These are phyloP conservation scores for Netelia inedita DNA, from an alignment of 2,888 invertebrate genomes.

Conservation along the genomic window DNA sequence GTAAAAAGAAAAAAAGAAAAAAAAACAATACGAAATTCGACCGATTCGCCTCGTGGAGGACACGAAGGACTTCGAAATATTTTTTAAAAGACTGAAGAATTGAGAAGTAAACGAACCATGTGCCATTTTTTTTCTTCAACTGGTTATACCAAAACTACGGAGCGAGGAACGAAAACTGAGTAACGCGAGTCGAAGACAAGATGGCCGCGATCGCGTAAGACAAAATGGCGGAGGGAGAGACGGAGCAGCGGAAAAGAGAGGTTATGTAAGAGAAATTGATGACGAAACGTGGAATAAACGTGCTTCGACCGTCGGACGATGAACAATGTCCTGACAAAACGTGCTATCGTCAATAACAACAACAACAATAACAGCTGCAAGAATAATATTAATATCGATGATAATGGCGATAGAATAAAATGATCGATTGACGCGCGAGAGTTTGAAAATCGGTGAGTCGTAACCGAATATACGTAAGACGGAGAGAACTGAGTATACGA, in stretches of 20 bases:
- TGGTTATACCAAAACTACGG: too few relatives aligned
- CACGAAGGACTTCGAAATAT: too few relatives aligned
- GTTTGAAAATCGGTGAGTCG: conserved; percentile 22
- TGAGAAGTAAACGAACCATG: too few relatives aligned
- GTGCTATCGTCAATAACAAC: conserved; percentile 32
- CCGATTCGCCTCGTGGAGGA: too few relatives aligned
- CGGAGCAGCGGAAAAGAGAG: background rate
- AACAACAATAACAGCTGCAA: conserved; percentile 8
- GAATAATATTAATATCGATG: conserved; percentile 37
- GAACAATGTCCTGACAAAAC: conserved; percentile 17
- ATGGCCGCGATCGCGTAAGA: background rate
- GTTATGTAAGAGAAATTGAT: conserved; percentile 9
- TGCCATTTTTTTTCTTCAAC: too few relatives aligned
- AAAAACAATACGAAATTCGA: background rate
- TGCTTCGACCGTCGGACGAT: conserved; percentile 41
- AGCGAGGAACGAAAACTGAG: background rate
- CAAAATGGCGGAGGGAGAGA: background rate
- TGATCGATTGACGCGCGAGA: conserved; percentile 26
- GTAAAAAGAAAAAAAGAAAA: background rate
- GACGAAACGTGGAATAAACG: conserved; percentile 22
- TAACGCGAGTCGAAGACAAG: background rate
- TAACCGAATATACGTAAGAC: conserved; percentile 71
- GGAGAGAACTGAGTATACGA: conserved; percentile 77
- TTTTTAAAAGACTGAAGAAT: too few relatives aligned
- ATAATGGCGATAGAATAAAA: conserved; percentile 36